Percentiles rank a stretch among this genome's conserved stretches.
phyloP scores from a whole-genome alignment of 2,888 invertebrate species.

The Pyrrhia umbra region DNA sequence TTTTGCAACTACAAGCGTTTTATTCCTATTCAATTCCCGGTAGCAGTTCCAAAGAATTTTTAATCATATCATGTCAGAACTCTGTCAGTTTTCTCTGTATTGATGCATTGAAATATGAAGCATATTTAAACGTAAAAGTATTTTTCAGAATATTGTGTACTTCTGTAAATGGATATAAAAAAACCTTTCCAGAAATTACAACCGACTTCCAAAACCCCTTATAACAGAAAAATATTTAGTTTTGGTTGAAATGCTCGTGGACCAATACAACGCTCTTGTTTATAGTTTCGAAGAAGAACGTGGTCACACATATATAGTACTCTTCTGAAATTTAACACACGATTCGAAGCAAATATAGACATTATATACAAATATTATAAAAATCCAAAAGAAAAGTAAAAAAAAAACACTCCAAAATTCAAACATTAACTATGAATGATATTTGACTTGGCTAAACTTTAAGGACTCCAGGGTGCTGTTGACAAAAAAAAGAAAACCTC shows the following conservation, averaged over 20 bases:
- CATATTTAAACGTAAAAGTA: background rate
- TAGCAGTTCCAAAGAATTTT: slow-evolving; percentile 58
- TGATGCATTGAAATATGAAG: background rate
- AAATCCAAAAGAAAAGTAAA: background rate
- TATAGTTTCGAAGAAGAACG: too few species aligned
- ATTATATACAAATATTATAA: background rate
- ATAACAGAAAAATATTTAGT: too few species aligned
- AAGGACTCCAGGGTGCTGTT: slow-evolving; percentile 21
- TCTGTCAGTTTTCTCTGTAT: slow-evolving; percentile 10
- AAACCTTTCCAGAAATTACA: background rate
- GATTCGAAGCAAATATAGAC: too few species aligned
- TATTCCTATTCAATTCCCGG: slow-evolving; percentile 63
- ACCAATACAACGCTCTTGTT: too few species aligned
- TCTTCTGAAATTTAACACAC: too few species aligned
- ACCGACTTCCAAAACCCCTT: too few species aligned
- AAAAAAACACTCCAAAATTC: slow-evolving; percentile 16
- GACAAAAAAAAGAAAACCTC: slow-evolving; percentile 43
- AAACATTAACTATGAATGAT: slow-evolving; percentile 9
- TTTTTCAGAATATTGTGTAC: background rate
- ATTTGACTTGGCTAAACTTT: slow-evolving; percentile 43
- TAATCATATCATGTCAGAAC: slow-evolving; percentile 49
- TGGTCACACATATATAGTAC: too few species aligned
- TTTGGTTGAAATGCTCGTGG: too few species aligned
- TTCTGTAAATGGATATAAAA: background rate
- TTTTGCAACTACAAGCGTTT: slow-evolving; percentile 71